phyloP scores from a whole-genome alignment of 53 echinoderm and acorn worm genomes.

The Echinometra lucunter region DNA sequence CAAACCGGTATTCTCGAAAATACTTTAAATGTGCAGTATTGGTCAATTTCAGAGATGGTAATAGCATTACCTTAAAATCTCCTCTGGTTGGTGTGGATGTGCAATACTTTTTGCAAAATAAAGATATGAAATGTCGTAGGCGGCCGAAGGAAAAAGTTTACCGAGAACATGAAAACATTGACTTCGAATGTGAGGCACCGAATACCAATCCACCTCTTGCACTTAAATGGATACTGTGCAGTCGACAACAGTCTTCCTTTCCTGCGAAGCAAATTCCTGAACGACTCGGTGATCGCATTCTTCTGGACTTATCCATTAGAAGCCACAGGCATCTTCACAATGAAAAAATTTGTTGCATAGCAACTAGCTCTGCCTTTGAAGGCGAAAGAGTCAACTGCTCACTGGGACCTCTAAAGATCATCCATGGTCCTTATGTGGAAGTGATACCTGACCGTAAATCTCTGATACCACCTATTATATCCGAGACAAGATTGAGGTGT shows the following conservation, averaged over 20 bases:
- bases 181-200: constrained; percentile 6
- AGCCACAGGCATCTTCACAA: neutral
- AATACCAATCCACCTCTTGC: constrained; percentile 11
- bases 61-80: neutral
- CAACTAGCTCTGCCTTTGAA: constrained; percentile 34
- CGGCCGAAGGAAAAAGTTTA: neutral
- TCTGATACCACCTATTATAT: neutral
- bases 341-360: neutral
- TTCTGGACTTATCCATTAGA: neutral
- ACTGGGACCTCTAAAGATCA: neutral
- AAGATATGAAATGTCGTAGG: neutral
- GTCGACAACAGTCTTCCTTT: neutral
- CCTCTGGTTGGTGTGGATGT: constrained; percentile 26
- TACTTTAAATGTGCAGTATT: constrained; percentile 16
- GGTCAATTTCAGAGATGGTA: neutral
- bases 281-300: neutral
- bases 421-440: neutral
- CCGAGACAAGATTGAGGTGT: neutral
- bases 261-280: neutral
- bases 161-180: neutral
- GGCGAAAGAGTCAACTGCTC: neutral
- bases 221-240: constrained; percentile 21
- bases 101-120: constrained; percentile 4
- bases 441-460: neutral
- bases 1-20: constrained; percentile 9